Conservation (phyloP, 2,797 vertebrate species). For the Siniperca scherzeri region DNA sequence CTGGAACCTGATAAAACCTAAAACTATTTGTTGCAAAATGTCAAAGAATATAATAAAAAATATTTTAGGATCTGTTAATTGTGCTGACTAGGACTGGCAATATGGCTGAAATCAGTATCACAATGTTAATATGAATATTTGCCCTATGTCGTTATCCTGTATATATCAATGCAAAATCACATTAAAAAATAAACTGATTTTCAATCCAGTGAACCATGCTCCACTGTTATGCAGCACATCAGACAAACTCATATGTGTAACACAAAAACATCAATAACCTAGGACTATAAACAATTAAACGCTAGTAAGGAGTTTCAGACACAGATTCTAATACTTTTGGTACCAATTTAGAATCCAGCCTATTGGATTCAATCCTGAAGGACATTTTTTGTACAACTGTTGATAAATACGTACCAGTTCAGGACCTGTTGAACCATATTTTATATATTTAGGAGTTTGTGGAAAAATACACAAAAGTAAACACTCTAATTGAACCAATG, state of each 20-base stretch:
- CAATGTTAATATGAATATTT: neutral
- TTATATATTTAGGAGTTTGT: constrained; percentile 50
- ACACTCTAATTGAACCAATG: constrained; percentile 60
- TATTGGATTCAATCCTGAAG: constrained; percentile 28
- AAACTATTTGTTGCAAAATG: too few relatives aligned
- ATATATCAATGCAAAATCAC: neutral
- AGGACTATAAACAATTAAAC: constrained; percentile 26
- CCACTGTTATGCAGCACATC: neutral
- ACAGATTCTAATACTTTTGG: neutral
- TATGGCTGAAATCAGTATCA: neutral
- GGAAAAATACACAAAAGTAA: constrained; percentile 46
- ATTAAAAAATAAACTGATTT: neutral
- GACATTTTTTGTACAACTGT: constrained; percentile 29
- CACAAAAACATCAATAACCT: constrained; percentile 10
- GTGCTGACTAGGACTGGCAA: neutral
- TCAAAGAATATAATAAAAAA: neutral
- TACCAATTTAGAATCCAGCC: constrained; percentile 32
- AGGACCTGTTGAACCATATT: constrained; percentile 30
- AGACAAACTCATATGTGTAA: constrained; percentile 12
- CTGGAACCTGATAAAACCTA: neutral
- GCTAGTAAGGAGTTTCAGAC: constrained; percentile 39
- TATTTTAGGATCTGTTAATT: neutral
- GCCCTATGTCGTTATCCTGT: neutral
- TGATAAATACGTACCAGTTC: constrained; percentile 37
- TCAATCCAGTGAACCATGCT: neutral